Conservation (phyloP, 2,797 vertebrate species). For the Pelochelys cantorii region DNA sequence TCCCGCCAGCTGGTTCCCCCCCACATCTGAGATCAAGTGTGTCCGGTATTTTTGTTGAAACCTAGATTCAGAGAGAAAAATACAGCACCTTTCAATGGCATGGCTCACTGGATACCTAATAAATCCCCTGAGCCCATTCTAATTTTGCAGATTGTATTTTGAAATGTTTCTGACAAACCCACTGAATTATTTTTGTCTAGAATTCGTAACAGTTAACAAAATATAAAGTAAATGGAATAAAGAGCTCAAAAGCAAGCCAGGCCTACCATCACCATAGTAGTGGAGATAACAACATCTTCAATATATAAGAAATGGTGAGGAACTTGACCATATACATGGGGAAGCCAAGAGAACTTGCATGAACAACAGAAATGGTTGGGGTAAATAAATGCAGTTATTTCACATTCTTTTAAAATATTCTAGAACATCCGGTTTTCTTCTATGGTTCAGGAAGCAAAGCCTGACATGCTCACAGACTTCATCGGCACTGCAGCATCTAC, state of each 20-base stretch:
- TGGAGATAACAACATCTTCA: background rate
- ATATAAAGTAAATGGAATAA: background rate
- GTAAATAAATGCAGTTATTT: background rate
- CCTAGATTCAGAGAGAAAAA: background rate
- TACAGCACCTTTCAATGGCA: background rate
- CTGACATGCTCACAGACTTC: background rate
- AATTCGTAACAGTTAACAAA: background rate
- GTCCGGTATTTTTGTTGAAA: too few species aligned
- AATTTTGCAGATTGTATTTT: background rate
- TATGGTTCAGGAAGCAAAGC: background rate
- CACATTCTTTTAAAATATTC: background rate
- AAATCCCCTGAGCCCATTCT: background rate
- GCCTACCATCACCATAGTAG: background rate
- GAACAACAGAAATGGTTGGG: background rate
- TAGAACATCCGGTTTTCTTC: background rate
- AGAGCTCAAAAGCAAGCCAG: background rate
- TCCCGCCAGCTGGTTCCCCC: too few species aligned
- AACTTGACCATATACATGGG: background rate
- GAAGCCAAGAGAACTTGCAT: background rate
- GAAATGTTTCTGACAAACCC: background rate
- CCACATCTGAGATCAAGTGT: too few species aligned
- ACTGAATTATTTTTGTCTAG: background rate
- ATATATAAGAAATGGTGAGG: background rate
- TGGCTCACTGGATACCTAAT: background rate
- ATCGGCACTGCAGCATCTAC: background rate